Conservation (phyloP, 2,797 vertebrate species). For the Peromyscus melanophrys region DNA sequence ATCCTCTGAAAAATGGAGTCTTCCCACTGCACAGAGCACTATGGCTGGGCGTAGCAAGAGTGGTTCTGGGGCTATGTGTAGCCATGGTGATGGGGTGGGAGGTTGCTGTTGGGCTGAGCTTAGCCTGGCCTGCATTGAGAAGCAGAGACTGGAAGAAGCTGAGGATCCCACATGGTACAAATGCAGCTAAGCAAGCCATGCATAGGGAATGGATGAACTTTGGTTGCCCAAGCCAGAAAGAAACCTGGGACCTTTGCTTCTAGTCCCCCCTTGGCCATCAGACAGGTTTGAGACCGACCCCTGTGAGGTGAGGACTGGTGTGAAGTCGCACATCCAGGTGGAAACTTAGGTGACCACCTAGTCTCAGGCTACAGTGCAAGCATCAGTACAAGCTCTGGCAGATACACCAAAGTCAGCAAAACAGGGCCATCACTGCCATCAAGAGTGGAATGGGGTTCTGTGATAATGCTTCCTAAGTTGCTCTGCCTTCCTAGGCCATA, state of each 20-base stretch:
- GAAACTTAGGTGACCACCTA: not conserved
- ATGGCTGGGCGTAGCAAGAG: not conserved
- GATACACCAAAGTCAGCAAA: not conserved
- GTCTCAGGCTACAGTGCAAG: rapidly evolving
- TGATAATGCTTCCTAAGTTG: not conserved
- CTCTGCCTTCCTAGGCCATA: not conserved
- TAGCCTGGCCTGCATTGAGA: not conserved
- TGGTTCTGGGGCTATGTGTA: not conserved
- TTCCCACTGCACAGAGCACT: not conserved
- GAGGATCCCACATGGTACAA: not conserved
- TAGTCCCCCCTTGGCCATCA: not conserved
- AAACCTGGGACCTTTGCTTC: not conserved
- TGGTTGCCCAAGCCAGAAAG: not conserved
- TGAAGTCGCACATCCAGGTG: rapidly evolving
- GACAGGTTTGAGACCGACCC: not conserved
- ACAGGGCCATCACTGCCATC: not conserved
- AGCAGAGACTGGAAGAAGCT: not conserved
- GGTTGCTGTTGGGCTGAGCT: not conserved
- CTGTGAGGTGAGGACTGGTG: not conserved
- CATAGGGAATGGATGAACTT: not conserved
- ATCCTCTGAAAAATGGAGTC: not conserved
- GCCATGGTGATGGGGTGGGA: rapidly evolving
- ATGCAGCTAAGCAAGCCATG: not conserved
- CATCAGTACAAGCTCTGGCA: too few species aligned
- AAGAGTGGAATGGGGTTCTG: too few species aligned